A percentile compares a stretch with the other conserved stretches of the same genome.
Evolutionary conservation across 2,888 invertebrate species (phyloP).

Genomic region (Aricia artaxerxes): DNA sequence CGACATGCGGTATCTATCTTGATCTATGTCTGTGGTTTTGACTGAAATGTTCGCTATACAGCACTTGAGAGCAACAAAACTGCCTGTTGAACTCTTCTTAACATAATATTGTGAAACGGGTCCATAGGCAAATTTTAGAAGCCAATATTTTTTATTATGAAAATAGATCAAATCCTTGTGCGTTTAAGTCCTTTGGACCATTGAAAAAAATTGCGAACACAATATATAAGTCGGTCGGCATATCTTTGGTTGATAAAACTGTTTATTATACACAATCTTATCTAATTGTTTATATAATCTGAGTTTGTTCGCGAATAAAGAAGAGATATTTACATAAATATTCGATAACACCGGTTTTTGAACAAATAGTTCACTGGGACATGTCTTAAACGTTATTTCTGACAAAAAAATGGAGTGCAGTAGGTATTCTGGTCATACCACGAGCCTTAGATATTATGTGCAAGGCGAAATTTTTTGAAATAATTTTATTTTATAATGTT

Average conservation of each 20-base stretch:
- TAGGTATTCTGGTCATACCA: too few species aligned
- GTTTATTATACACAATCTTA: constrained; percentile 41
- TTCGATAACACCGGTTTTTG: constrained; percentile 32
- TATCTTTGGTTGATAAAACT: constrained; percentile 28
- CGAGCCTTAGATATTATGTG: too few species aligned
- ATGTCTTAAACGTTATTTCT: constrained; percentile 1
- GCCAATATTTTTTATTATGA: neutral
- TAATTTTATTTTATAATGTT: too few species aligned
- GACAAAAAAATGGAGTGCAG: neutral
- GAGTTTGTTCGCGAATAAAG: constrained; percentile 42
- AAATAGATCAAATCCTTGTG: neutral
- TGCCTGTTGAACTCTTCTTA: too few species aligned
- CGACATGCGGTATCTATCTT: too few species aligned
- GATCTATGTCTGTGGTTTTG: too few species aligned
- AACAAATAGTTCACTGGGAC: constrained; percentile 26
- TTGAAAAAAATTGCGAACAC: neutral
- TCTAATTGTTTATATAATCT: constrained; percentile 41
- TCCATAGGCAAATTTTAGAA: neutral
- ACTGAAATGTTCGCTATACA: too few species aligned
- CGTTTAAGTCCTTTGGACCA: neutral
- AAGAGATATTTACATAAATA: constrained; percentile 37
- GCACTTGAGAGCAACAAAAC: too few species aligned
- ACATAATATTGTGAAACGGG: neutral
- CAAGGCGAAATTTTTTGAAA: too few species aligned
- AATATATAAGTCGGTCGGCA: neutral